Percentiles rank a stretch among this genome's conserved stretches.
These are phyloP conservation scores for Helicoverpa zea DNA, from an alignment of 1,140 invertebrate species.

Conservation along the genomic window DNA sequence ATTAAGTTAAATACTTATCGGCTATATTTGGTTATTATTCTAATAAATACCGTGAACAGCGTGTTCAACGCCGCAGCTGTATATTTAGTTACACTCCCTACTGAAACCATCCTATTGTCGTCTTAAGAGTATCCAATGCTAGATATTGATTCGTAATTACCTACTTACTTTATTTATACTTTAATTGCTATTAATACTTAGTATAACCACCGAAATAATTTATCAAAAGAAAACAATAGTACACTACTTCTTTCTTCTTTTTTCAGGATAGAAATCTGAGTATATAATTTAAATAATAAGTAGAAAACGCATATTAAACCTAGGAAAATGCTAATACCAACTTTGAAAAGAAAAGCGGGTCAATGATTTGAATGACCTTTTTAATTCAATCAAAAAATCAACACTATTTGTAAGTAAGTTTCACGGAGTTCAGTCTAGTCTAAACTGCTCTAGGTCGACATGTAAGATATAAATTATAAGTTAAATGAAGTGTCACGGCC, in stretches of 20 bases:
- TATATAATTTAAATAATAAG: too few species aligned
- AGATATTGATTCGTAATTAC: too few species aligned
- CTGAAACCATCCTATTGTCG: background rate
- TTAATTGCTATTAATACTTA: too few species aligned
- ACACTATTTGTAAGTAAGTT: background rate
- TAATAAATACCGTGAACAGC: conserved; percentile 41
- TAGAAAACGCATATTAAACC: too few species aligned
- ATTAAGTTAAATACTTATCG: conserved; percentile 56
- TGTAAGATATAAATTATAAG: conserved; percentile 37
- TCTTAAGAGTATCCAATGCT: background rate
- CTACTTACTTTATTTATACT: too few species aligned
- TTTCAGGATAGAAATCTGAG: too few species aligned
- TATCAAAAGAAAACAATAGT: too few species aligned
- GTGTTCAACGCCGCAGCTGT: conserved; percentile 11
- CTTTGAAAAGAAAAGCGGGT: background rate
- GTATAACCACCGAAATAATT: too few species aligned
- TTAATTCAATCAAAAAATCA: background rate
- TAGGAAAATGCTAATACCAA: too few species aligned
- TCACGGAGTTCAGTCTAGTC: background rate
- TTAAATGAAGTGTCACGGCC: conserved; percentile 42
- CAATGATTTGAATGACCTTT: background rate
- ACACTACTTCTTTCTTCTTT: too few species aligned
- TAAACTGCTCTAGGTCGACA: background rate
- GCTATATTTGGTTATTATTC: conserved; percentile 37
- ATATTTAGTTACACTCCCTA: conserved; percentile 23